Percentiles rank a stretch among this genome's conserved stretches.
Evolutionary conservation across 2,113 vertebrate genomes (phyloP).

Genomic region (Hypomesus transpacificus): DNA sequence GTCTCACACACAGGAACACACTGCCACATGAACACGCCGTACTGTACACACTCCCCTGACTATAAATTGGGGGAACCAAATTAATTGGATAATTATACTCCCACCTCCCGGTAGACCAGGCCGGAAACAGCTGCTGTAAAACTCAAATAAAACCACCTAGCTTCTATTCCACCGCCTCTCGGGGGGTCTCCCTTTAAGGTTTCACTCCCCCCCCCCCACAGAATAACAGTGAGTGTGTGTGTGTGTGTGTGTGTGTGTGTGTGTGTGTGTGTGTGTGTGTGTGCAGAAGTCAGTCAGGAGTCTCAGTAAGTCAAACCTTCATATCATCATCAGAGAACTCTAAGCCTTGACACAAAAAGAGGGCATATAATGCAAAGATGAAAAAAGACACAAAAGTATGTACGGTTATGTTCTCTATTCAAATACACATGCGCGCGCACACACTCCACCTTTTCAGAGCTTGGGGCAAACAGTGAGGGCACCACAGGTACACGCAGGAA

Average conservation of each 20-base stretch:
- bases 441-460: too few species aligned
- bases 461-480: too few species aligned
- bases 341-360: too few species aligned
- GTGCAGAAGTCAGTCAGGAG: neutral
- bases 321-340: too few species aligned
- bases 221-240: neutral
- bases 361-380: too few species aligned
- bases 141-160: conserved; percentile 7
- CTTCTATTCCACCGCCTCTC: conserved; percentile 8
- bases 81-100: conserved; percentile 41
- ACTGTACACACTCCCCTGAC: neutral
- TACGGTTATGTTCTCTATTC: too few species aligned
- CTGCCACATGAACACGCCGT: neutral
- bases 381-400: too few species aligned
- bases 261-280: conserved; percentile 4
- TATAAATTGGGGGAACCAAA: conserved; percentile 29
- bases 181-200: neutral
- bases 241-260: conserved; percentile 1
- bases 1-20: neutral
- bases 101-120: conserved; percentile 21
- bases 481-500: too few species aligned
- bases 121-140: conserved; percentile 24
- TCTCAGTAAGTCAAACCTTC: too few species aligned
- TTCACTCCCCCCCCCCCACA: too few species aligned
- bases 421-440: too few species aligned